phyloP scores from a whole-genome alignment of 1,140 invertebrate genomes.

The Anadara kagoshimensis region DNA sequence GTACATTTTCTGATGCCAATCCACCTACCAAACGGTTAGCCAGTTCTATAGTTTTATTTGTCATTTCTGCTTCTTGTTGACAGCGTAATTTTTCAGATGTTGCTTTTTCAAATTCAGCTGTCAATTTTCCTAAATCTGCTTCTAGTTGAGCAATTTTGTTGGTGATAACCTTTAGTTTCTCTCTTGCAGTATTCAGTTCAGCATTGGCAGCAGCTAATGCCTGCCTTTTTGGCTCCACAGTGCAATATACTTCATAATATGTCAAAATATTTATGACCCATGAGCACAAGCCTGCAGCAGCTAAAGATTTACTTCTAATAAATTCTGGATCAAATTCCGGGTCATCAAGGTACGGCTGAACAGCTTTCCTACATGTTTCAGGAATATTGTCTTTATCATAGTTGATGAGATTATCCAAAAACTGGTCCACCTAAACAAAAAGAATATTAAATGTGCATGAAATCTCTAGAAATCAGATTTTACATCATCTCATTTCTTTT shows the following conservation, averaged over 20 bases:
- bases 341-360: slow-evolving; percentile 90
- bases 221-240: slow-evolving; percentile 95
- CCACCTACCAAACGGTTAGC: slow-evolving; percentile 96
- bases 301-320: slow-evolving; percentile 91
- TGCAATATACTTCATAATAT: slow-evolving; percentile 96
- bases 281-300: slow-evolving; percentile 94
- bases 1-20: slow-evolving; percentile 94
- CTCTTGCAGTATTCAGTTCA: slow-evolving; percentile 90
- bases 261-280: slow-evolving; percentile 95
- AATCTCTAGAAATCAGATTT: no score
- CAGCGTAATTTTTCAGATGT: slow-evolving; percentile 92
- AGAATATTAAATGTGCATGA: no score
- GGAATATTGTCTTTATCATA: slow-evolving; percentile 99
- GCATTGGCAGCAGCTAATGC: slow-evolving; percentile 93
- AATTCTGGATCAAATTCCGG: slow-evolving; percentile 96
- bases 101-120: slow-evolving; percentile 93
- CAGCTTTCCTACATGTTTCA: slow-evolving; percentile 93
- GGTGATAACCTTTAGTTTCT: slow-evolving; percentile 90
- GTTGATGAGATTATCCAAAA: slow-evolving; percentile 91
- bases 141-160: slow-evolving; percentile 92
- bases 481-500: no score
- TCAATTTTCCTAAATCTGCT: slow-evolving; percentile 88
- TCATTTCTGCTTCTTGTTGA: slow-evolving; percentile 73
- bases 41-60: slow-evolving; percentile 90
- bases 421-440: slow-evolving; percentile 82